A percentile compares a stretch with the other conserved stretches of the same genome.
Evolutionary conservation across 2,888 invertebrate species (phyloP).

Genomic region (Callosobruchus maculatus): DNA sequence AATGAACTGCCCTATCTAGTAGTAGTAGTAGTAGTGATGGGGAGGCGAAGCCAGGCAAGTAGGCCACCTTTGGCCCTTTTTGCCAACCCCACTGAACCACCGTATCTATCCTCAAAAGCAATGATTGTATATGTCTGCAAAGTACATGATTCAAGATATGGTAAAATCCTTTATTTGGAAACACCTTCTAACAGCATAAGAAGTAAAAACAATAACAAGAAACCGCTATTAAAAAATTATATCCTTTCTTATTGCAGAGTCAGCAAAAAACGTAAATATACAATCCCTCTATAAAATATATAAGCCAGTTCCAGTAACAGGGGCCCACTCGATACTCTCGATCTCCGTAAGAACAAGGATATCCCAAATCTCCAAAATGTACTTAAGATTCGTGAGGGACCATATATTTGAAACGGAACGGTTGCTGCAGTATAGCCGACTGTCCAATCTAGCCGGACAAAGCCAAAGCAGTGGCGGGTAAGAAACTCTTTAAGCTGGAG

Average conservation of each 20-base stretch:
- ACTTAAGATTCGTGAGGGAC: constrained; percentile 10
- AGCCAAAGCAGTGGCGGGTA: background rate
- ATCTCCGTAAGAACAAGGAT: constrained; percentile 12
- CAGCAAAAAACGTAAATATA: background rate
- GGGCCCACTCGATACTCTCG: constrained; percentile 5
- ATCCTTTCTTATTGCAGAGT: background rate
- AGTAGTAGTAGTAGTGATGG: too few relatives aligned
- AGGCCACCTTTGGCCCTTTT: too few relatives aligned
- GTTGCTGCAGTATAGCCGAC: constrained; percentile 2
- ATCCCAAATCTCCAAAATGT: constrained; percentile 10
- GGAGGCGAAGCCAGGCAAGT: too few relatives aligned
- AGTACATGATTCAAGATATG: too few relatives aligned
- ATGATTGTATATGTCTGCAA: too few relatives aligned
- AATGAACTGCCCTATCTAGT: too few relatives aligned
- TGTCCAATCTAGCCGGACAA: background rate
- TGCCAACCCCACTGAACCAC: too few relatives aligned
- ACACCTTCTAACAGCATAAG: too few relatives aligned
- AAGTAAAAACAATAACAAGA: too few relatives aligned
- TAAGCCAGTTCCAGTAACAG: background rate
- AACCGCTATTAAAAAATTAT: background rate
- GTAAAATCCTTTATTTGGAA: too few relatives aligned
- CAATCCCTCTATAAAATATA: background rate
- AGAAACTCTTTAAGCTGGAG: too few relatives aligned
- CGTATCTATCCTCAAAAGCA: too few relatives aligned
- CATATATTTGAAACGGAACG: constrained; percentile 9